Base-by-base conservation (phyloP, 2,888 invertebrate species). In the Tiliacea aurago region DNA sequence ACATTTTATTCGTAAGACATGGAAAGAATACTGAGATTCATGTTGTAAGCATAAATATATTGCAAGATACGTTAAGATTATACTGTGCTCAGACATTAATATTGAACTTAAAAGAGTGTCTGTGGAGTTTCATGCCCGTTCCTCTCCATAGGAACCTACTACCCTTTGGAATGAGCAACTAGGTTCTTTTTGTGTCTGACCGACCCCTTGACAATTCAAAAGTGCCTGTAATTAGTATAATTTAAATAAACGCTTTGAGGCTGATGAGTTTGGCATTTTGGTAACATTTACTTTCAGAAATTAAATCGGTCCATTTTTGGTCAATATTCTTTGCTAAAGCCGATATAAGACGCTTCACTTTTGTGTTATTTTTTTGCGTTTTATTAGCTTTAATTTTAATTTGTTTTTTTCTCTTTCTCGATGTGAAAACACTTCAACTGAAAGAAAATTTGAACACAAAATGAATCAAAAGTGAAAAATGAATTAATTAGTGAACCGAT, bases 1-100 rank as follows among this genome's bases (percentile, higher is more conserved):
- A 74, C 37, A 58, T 64, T 67, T 18, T 58, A 55, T 59, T 61
- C 5, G 18, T 23, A 4, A 65, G 37, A 55, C 10, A 43, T 65
- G 20, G 20, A 53, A 58, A 66, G 2, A 66, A 53, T 58, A 55
- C 13, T 4, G 3, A 65, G 53, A 70, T 61, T 65, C 28, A 61
- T 55, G 6, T 23, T 7, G 0, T 23, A 15, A 53, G 15, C 20
- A n/a, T 45, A 59, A 41, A 58, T 58, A 58, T 47, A 28, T 47
- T 23, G 20, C 51, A 9, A 58, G 58, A 23, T 1, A 47, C 5
- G 11, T 15, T 51, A n/a, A 53, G 33, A 51, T 28, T 18, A 4
- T 13, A 13, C 20, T 20, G 4, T 47, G 43, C 61, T 18, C 23
- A 61, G 59, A 37, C 3, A 11, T 33, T 33, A 20, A 33, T n/a